phyloP scores from a whole-genome alignment of 1,140 invertebrate species.

The Cardiocondyla obscurior region DNA sequence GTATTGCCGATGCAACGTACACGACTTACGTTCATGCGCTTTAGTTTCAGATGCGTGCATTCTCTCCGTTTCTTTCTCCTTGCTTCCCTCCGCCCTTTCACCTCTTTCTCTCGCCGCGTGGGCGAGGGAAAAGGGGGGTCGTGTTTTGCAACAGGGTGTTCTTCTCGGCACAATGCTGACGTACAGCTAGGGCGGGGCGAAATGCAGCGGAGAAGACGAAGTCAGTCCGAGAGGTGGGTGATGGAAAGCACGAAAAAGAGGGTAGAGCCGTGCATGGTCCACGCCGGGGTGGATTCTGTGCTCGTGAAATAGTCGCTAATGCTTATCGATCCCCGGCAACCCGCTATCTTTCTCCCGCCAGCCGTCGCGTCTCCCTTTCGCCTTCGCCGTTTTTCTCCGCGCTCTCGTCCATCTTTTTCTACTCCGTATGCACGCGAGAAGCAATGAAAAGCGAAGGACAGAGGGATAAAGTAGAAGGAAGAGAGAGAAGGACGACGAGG shows the following conservation, averaged over 20 bases:
- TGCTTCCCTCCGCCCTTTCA: not conserved
- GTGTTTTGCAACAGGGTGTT: constrained; percentile 63
- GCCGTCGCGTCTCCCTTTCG: constrained; percentile 1
- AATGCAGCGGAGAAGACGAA: constrained; percentile 11
- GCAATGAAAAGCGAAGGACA: not conserved
- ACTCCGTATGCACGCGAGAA: not conserved
- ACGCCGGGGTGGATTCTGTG: constrained; percentile 22
- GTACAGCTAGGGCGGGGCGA: not conserved
- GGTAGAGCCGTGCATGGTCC: constrained; percentile 31
- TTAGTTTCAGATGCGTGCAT: constrained; percentile 19
- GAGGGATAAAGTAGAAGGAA: not conserved
- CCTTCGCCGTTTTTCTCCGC: constrained; percentile 18
- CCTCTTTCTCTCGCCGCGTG: constrained; percentile 21
- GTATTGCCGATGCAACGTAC: not conserved
- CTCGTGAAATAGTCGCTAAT: constrained; percentile 57
- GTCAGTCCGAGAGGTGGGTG: not conserved
- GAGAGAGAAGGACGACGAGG: not conserved
- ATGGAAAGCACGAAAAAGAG: constrained; percentile 19
- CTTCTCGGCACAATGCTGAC: constrained; percentile 28
- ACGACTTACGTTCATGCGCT: constrained; percentile 19
- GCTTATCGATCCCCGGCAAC: constrained; percentile 47
- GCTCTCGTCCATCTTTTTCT: constrained; percentile 27
- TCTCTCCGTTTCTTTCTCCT: not conserved
- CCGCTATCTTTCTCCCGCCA: not conserved
- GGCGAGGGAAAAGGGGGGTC: constrained; percentile 42